phyloP scores from a whole-genome alignment of 2,888 invertebrate species.

The Phrixothrix hirtus region DNA sequence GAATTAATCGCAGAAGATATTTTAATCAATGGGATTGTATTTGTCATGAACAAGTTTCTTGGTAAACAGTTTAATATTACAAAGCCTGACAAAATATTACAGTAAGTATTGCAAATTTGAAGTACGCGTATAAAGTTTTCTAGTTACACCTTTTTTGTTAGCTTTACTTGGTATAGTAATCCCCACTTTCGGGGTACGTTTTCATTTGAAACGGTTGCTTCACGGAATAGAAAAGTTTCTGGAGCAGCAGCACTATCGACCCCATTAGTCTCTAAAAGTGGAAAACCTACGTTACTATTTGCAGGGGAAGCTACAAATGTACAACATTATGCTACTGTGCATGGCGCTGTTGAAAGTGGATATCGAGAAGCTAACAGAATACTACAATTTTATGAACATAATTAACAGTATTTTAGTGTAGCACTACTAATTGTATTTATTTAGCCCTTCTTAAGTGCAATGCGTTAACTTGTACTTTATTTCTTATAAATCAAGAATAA shows the following conservation, averaged over 20 bases:
- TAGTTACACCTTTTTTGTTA: slow-evolving; percentile 46
- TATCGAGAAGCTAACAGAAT: slow-evolving; percentile 55
- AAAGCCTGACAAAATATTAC: background rate
- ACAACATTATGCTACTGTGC: slow-evolving; percentile 54
- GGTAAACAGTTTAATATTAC: background rate
- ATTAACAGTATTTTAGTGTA: no score
- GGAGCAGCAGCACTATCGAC: slow-evolving; percentile 41
- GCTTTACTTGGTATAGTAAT: slow-evolving; percentile 70
- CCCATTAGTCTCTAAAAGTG: slow-evolving; percentile 52
- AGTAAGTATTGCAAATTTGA: background rate
- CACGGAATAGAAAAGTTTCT: slow-evolving; percentile 36
- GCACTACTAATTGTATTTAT: no score
- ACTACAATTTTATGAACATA: slow-evolving; percentile 23
- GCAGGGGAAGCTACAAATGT: slow-evolving; percentile 60
- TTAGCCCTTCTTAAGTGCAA: no score
- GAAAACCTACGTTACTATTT: slow-evolving; percentile 58
- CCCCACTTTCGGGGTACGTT: slow-evolving; percentile 59
- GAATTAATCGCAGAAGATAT: slow-evolving; percentile 63
- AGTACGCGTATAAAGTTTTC: background rate
- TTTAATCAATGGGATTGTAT: slow-evolving; percentile 43
- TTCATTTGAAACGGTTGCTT: slow-evolving; percentile 32
- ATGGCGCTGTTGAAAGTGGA: slow-evolving; percentile 57
- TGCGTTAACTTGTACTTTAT: no score
- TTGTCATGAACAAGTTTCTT: background rate
- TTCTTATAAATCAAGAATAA: no score